A percentile compares a stretch with the other conserved stretches of the same genome.
These are phyloP conservation scores for Cloeon dipterum DNA, from an alignment of 2,888 invertebrate species.

Conservation along the genomic window DNA sequence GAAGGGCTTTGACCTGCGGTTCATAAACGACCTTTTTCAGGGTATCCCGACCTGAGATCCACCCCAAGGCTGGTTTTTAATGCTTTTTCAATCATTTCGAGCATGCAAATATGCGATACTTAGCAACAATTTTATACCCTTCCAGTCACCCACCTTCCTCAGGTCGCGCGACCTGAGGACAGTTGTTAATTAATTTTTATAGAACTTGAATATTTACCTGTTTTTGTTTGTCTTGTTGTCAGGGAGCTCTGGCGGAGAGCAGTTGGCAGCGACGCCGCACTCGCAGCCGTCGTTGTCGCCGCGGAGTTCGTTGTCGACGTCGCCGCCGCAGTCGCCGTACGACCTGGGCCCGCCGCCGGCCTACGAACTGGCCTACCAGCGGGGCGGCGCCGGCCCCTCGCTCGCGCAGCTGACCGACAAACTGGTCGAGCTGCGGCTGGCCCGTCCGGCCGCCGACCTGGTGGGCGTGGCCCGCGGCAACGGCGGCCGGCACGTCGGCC, in stretches of 20 bases:
- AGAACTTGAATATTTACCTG: too few species aligned
- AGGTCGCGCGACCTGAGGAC: too few species aligned
- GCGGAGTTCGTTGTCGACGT: slow-evolving; percentile 64
- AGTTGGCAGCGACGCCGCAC: slow-evolving; percentile 41
- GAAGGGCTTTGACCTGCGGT: too few species aligned
- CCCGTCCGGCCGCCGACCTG: slow-evolving; percentile 7
- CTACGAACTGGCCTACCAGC: slow-evolving; percentile 31
- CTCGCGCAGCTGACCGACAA: slow-evolving; percentile 17
- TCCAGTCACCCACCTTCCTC: too few species aligned
- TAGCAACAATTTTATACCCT: too few species aligned
- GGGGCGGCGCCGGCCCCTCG: background rate
- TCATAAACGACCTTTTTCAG: too few species aligned
- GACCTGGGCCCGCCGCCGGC: slow-evolving; percentile 30
- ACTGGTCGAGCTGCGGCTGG: slow-evolving; percentile 29
- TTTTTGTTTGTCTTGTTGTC: too few species aligned
- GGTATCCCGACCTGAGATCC: too few species aligned
- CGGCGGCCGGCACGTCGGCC: slow-evolving; percentile 23
- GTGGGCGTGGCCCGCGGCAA: slow-evolving; percentile 20
- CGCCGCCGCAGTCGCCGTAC: slow-evolving; percentile 55
- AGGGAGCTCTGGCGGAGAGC: slow-evolving; percentile 8
- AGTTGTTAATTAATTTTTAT: too few species aligned
- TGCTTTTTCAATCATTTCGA: too few species aligned
- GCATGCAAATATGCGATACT: too few species aligned
- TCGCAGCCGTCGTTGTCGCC: slow-evolving; percentile 71
- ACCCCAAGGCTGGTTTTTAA: too few species aligned